Evolutionary conservation across 1,140 invertebrate species (phyloP).

Genomic region (Chymomyza costata): DNA sequence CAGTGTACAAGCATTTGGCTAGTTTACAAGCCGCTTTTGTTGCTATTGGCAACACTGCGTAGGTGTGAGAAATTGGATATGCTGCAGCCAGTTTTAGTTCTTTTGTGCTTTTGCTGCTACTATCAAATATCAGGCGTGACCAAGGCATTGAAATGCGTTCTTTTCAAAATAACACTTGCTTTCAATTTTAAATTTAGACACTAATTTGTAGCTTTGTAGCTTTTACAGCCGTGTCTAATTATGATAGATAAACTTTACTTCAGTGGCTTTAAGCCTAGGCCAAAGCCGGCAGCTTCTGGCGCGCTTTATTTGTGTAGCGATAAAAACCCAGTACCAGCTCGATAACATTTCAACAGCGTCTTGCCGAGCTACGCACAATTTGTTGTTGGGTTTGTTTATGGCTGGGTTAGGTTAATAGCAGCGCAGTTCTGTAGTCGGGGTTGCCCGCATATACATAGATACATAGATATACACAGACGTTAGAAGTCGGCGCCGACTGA

Average conservation of each 20-base stretch:
- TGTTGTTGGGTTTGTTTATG: constrained; percentile 7
- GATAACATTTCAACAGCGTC: constrained; percentile 39
- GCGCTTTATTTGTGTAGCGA: not conserved
- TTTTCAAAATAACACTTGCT: too few species aligned
- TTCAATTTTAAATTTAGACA: too few species aligned
- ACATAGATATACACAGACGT: too few species aligned
- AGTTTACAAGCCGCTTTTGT: constrained; percentile 21
- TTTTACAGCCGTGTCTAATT: too few species aligned
- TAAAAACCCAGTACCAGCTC: constrained; percentile 35
- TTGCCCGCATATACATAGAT: constrained; percentile 43
- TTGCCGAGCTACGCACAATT: constrained; percentile 8
- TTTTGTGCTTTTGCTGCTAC: too few species aligned
- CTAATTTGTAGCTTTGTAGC: too few species aligned
- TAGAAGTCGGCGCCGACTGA: constrained; percentile 53
- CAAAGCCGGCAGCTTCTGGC: too few species aligned
- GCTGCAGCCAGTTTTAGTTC: too few species aligned
- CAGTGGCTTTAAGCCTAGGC: too few species aligned
- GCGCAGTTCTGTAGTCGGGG: constrained; percentile 8
- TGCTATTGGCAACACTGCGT: constrained; percentile 19
- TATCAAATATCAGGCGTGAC: too few species aligned
- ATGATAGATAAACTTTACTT: too few species aligned
- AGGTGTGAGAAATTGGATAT: constrained; percentile 67
- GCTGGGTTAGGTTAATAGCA: constrained; percentile 21
- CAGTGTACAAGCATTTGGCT: constrained; percentile 62
- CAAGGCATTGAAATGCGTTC: too few species aligned